Percentiles rank a stretch among this genome's conserved stretches.
These are phyloP conservation scores for Dendrocincla fuliginosa DNA, from an alignment of 2,797 vertebrate genomes.

Conservation along the genomic window DNA sequence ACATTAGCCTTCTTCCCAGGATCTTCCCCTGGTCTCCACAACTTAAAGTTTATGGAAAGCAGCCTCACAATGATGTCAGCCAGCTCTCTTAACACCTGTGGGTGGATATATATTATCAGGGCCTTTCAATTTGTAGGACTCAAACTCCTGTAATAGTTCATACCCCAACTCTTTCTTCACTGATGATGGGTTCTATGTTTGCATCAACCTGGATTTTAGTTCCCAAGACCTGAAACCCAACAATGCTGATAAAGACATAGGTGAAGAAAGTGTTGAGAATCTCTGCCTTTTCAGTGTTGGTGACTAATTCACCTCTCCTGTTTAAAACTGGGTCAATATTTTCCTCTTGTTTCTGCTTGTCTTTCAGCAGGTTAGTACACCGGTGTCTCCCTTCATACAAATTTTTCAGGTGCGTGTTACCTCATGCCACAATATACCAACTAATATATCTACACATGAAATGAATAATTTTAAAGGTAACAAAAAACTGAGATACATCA, in stretches of 20 bases:
- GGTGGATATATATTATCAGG: not conserved
- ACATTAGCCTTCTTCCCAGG: not conserved
- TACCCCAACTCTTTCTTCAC: not conserved
- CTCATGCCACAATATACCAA: not conserved
- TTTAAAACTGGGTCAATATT: not conserved
- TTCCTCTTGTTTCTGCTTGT: not conserved
- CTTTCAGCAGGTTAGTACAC: not conserved
- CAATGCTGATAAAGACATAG: not conserved
- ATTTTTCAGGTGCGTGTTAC: not conserved
- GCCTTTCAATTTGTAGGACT: too few species aligned
- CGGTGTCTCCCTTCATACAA: not conserved
- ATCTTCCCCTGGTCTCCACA: not conserved
- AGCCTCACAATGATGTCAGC: not conserved
- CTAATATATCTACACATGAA: not conserved
- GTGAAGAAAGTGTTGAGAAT: not conserved
- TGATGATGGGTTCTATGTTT: not conserved
- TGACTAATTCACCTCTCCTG: not conserved
- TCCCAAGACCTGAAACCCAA: not conserved
- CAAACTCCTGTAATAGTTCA: not conserved
- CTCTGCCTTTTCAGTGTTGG: not conserved
- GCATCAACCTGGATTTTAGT: not conserved
- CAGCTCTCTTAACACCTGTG: not conserved
- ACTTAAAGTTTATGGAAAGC: not conserved
- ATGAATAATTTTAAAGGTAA: not conserved
- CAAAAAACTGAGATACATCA: not conserved